Evolutionary conservation across 2,113 vertebrate species (phyloP).

Genomic region (Serinus canaria): DNA sequence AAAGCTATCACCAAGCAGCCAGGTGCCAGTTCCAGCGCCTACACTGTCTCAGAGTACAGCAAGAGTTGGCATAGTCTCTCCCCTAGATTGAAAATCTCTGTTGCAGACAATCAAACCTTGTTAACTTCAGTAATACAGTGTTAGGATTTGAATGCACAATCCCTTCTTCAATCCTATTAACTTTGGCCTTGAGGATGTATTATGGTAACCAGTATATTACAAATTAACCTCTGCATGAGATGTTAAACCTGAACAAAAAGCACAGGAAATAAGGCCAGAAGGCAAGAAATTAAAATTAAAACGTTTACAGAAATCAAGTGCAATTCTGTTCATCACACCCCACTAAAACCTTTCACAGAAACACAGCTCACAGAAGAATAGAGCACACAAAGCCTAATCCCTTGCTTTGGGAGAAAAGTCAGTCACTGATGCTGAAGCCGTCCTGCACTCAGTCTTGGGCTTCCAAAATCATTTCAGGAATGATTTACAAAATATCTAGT

Average conservation of each 20-base stretch:
- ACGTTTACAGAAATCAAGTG: background rate
- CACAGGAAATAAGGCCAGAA: background rate
- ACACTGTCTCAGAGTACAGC: background rate
- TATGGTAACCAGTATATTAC: background rate
- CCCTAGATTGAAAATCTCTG: background rate
- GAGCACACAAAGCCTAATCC: background rate
- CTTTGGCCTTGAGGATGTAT: background rate
- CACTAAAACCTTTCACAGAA: background rate
- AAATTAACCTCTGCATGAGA: background rate
- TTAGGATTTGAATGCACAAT: background rate
- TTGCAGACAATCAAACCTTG: background rate
- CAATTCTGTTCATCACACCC: background rate
- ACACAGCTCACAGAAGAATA: fast-evolving
- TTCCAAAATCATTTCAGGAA: background rate
- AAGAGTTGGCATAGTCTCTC: background rate
- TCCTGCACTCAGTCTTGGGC: background rate
- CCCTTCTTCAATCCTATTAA: background rate
- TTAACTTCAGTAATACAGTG: background rate
- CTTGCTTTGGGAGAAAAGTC: background rate
- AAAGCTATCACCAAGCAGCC: background rate
- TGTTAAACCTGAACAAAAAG: background rate
- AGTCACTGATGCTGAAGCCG: background rate
- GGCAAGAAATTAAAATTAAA: background rate
- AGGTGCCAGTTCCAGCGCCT: background rate
- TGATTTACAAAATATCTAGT: background rate